Evolutionary conservation across 2,113 vertebrate genomes (phyloP).

Genomic region (Cynopterus brachyotis): DNA sequence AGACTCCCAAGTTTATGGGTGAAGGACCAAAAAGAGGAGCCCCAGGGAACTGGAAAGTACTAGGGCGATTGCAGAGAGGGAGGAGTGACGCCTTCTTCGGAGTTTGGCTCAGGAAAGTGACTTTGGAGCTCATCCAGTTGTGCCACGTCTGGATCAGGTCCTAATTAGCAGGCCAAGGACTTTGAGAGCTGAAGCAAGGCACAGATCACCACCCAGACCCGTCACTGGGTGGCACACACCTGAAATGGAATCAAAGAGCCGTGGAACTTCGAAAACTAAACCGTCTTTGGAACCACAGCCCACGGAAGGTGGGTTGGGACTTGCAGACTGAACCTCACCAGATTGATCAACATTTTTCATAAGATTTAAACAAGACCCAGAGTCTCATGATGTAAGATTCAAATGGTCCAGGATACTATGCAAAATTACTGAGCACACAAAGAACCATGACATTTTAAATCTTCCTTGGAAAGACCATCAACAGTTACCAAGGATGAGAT

Average conservation of each 20-base stretch:
- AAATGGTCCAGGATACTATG: background rate
- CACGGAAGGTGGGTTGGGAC: background rate
- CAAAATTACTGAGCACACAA: background rate
- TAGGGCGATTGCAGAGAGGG: background rate
- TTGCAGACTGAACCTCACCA: background rate
- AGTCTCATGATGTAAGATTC: background rate
- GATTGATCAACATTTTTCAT: background rate
- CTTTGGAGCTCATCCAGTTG: background rate
- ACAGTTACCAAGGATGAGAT: background rate
- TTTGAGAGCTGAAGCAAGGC: background rate
- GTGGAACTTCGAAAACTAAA: background rate
- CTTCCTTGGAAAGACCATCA: background rate
- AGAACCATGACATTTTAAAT: background rate
- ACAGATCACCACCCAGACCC: fast-evolving
- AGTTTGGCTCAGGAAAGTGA: background rate
- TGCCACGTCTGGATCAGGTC: background rate
- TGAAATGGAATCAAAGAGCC: background rate
- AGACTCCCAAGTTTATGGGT: background rate
- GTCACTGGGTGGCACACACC: background rate
- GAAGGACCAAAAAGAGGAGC: background rate
- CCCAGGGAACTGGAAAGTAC: background rate
- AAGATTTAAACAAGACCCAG: background rate
- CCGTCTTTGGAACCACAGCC: background rate
- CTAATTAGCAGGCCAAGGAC: background rate
- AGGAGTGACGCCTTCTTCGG: no score